Base-by-base conservation (phyloP, 53 echinoderm and acorn worm species). In the Holothuria leucospilota region DNA sequence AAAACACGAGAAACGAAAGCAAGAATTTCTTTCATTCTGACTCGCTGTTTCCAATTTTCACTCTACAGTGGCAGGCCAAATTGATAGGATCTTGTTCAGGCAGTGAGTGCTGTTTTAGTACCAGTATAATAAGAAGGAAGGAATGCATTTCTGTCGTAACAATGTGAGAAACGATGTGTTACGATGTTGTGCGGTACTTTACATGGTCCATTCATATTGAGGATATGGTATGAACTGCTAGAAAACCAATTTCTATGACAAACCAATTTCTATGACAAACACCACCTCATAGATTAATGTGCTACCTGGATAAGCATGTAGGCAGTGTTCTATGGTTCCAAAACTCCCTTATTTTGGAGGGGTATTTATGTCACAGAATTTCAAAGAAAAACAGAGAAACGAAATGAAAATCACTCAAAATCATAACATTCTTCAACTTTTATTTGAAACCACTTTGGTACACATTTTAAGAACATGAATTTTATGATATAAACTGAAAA, bases 131-230 rank as follows among this genome's bases (percentile, higher is more conserved):
- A 40, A 69, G 16, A 27, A 69, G 18, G 70, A 28, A 30, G 70
- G 70, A 28, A 69, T 23, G 26, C 70, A 25, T 69, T 69, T 69
- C 70, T 69, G 34, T 25, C 70, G 70, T 69, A 69, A 69, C 70
- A 69, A 29, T 69, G 70, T 69, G 70, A 69, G 70, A 69, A 69
- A 69, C 70, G 70, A 69, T 69, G 70, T 69, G 70, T 69, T 69
- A 69, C 70, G 70, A 69, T 69, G 70, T 69, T 69, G 70, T 10
- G 10, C 34, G 70, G 34, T 69, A 28, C 34, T 69, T 69, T 30
- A 69, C 26, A 10, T 5, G 26, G 27, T 29, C 34, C 34, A 30
- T 69, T 69, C 70, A 69, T 29, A 69, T 69, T 30, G 70, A 69
- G 3, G 29, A 30, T 30, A 28, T 69, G 34, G 70, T 69, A 30